Evolutionary conservation across 2,113 vertebrate genomes (phyloP).

Genomic region (Mohoua ochrocephala): DNA sequence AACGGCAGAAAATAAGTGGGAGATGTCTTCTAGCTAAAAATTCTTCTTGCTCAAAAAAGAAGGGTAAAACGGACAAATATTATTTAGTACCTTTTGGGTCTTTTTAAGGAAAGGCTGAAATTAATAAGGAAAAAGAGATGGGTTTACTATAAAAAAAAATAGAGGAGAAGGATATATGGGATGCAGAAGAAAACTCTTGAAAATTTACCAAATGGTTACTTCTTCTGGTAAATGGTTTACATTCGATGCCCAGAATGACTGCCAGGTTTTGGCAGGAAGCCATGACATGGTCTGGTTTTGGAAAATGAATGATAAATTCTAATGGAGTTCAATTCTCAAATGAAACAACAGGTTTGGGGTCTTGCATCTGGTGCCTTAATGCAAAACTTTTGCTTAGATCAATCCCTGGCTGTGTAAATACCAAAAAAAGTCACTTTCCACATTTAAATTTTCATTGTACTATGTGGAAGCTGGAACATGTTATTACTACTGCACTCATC

Average conservation of each 20-base stretch:
- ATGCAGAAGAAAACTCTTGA: neutral
- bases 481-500: neutral
- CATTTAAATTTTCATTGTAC: neutral
- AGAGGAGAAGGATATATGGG: neutral
- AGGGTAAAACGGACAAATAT: neutral
- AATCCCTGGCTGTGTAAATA: neutral
- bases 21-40: neutral
- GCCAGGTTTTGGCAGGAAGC: neutral
- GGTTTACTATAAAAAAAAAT: neutral
- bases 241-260: neutral
- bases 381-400: neutral
- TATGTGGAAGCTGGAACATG: neutral
- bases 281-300: neutral
- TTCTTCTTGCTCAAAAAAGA: neutral
- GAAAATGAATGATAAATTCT: neutral
- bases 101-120: neutral
- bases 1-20: neutral
- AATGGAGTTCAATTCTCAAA: neutral
- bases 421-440: neutral
- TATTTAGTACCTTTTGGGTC: neutral
- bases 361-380: neutral
- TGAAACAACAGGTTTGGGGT: neutral
- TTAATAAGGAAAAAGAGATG: neutral
- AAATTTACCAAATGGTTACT: neutral
- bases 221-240: too few species aligned